These are phyloP conservation scores for Spea multiplicata DNA, from an alignment of 2,113 vertebrate species.

Conservation along the genomic window DNA sequence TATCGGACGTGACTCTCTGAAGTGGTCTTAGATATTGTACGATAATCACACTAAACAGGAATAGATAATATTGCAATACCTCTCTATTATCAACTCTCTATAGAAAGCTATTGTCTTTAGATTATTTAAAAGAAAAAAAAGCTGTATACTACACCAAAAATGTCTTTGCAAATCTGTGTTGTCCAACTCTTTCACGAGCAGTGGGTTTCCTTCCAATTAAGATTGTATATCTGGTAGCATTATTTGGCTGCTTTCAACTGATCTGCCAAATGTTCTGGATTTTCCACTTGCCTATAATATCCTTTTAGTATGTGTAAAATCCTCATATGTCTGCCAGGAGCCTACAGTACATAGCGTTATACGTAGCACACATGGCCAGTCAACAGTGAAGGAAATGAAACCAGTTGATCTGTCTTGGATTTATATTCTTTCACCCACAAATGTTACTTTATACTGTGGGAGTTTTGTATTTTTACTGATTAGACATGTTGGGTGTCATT, in stretches of 20 bases:
- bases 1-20: too few species aligned
- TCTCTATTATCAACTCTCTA: too few species aligned
- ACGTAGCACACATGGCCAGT: neutral
- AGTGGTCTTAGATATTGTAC: too few species aligned
- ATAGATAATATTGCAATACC: too few species aligned
- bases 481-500: neutral
- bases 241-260: neutral
- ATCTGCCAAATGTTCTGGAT: neutral
- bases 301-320: neutral
- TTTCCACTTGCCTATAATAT: slow-evolving; percentile 19
- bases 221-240: neutral
- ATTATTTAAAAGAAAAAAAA: too few species aligned
- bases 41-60: too few species aligned
- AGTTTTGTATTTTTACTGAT: too few species aligned
- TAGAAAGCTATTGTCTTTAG: too few species aligned
- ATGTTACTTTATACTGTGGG: neutral
- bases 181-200: too few species aligned
- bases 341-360: neutral
- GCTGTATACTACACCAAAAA: too few species aligned
- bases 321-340: neutral
- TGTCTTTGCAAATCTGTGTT: too few species aligned
- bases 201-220: too few species aligned
- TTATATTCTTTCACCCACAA: neutral
- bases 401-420: neutral
- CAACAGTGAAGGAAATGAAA: neutral